Evolutionary conservation across 2,888 invertebrate genomes (phyloP), one percentile per base, ranked within the genome.

Genomic region (Trilocha varians): DNA sequence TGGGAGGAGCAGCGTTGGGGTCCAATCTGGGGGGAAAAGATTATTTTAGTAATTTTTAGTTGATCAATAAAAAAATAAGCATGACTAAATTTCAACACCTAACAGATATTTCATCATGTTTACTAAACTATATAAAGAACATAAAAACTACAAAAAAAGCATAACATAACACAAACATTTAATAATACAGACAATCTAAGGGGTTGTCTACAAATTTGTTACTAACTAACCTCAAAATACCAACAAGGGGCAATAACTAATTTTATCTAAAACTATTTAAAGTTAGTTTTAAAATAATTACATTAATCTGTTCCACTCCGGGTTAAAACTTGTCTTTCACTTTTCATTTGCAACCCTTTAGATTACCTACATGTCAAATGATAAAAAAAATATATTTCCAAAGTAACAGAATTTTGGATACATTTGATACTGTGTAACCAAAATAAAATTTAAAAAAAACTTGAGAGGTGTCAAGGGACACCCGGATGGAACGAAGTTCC

Each of bases 11-110:
- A 1, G 45, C 46, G n/a, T 43, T 47, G 16, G 65, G 65, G 9
- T 75, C 77, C 55, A 75, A 45, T 47, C 79, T 79, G 64, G 32
- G 63, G 66, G 45, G 45, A 52, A 9, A 5, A 15, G 3, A 16
- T 36, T n/a, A 16, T 15, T 11, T 25, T 25, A 9, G 11, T 25
- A 25, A 25, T 25, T 25, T 25, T 25, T 25, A 5, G 8, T 18
- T 5, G 4, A 25, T 25, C 6, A 9, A 4, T 4, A 4, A 25
- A 25, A 2, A 25, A 11, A 2, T 6, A 5, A 5, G 25, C 25
- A 11, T 25, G 25, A 3, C 5, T 11, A 25, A 25, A 25, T 25
- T 25, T 25, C 25, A 5, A n/a, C n/a, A n/a, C n/a, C 25, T 25
- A 25, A 11, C 5, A 25, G 25, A 25, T n/a, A n/a, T n/a, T n/a